Evolutionary conservation across 1,140 invertebrate species (phyloP).

Genomic region (Stegodyphus dumicola): DNA sequence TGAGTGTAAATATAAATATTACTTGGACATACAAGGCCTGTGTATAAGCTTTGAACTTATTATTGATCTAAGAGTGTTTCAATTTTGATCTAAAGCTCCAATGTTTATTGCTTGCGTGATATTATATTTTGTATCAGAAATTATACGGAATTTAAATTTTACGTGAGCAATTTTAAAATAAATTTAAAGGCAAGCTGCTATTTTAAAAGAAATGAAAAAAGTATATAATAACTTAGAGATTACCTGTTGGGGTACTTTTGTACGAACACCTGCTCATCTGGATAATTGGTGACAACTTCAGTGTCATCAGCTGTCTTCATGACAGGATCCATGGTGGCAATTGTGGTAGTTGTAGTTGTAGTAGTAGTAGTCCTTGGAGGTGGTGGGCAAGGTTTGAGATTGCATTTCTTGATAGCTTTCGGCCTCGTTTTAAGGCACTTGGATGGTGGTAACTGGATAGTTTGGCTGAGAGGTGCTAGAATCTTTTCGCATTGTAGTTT

Average conservation of each 20-base stretch:
- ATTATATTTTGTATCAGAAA: no score
- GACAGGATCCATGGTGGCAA: not conserved
- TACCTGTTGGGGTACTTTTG: conserved; percentile 55
- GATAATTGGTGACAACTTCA: not conserved
- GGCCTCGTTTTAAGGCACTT: conserved; percentile 77
- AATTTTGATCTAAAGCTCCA: no score
- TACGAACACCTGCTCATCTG: conserved; percentile 21
- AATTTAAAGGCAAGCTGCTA: no score
- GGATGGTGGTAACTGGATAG: conserved; percentile 77
- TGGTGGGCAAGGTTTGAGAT: conserved; percentile 77
- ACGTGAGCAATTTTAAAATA: not conserved
- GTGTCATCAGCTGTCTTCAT: not conserved
- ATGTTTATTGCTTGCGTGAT: no score
- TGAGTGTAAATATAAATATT: no score
- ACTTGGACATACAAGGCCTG: no score
- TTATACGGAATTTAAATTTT: no score
- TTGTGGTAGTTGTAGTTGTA: conserved; percentile 24
- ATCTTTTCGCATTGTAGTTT: conserved; percentile 85
- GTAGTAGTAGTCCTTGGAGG: conserved; percentile 6
- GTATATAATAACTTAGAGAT: not conserved
- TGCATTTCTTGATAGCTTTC: conserved; percentile 82
- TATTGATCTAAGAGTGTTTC: no score
- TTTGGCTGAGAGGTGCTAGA: conserved; percentile 77
- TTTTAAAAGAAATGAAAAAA: not conserved
- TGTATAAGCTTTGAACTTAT: no score